phyloP scores from a whole-genome alignment of 2,797 vertebrate species.

The Zenarchopterus dispar region DNA sequence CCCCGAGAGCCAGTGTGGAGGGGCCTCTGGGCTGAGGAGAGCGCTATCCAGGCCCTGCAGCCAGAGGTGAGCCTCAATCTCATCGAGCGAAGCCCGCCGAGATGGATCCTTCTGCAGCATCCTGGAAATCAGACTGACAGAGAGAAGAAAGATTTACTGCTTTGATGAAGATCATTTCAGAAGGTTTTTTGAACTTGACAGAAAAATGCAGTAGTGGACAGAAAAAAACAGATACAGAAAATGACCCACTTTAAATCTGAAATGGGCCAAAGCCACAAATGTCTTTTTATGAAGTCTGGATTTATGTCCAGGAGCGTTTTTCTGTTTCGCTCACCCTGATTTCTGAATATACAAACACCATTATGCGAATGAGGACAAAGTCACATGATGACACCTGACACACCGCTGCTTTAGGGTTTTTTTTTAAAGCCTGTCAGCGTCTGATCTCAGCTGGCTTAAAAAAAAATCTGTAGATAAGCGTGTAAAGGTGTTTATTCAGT shows the following conservation, averaged over 20 bases:
- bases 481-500: constrained; percentile 16
- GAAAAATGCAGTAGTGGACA: too few relatives aligned
- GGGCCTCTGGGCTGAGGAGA: constrained; percentile 81
- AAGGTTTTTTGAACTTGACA: too few relatives aligned
- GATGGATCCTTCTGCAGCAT: constrained; percentile 89
- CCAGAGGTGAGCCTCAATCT: constrained; percentile 87
- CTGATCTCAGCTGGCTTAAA: background rate
- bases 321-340: constrained; percentile 17
- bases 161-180: background rate
- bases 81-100: constrained; percentile 81
- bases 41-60: constrained; percentile 85
- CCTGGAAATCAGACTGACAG: constrained; percentile 85
- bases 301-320: constrained; percentile 38
- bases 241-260: constrained; percentile 2
- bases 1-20: constrained; percentile 78
- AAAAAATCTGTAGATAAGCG: constrained; percentile 3
- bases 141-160: constrained; percentile 7
- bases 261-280: background rate
- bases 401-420: background rate
- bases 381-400: constrained; percentile 43
- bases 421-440: constrained; percentile 3
- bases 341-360: constrained; percentile 26
- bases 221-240: background rate
- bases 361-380: constrained; percentile 32
- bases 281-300: background rate